Conservation (phyloP, 2,888 invertebrate species). For the Drosophila histrio region DNA sequence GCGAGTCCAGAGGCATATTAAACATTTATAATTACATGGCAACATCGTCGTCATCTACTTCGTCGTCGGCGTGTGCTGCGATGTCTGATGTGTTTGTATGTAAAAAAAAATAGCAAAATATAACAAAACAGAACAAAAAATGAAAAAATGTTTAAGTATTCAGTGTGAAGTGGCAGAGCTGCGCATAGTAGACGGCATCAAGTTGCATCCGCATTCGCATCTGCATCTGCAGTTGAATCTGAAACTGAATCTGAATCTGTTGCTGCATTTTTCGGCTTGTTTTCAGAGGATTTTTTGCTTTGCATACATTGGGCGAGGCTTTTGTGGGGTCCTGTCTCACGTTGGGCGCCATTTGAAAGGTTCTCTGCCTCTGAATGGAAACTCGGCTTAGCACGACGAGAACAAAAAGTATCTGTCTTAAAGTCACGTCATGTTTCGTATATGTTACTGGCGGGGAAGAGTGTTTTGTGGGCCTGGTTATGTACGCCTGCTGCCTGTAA, state of each 20-base stretch:
- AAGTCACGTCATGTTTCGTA: slow-evolving; percentile 65
- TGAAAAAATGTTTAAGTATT: slow-evolving; percentile 34
- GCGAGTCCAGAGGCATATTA: slow-evolving; percentile 59
- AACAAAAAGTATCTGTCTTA: slow-evolving; percentile 70
- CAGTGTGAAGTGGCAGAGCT: slow-evolving; percentile 36
- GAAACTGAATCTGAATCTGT: slow-evolving; percentile 30
- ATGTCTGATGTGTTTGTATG: slow-evolving; percentile 29
- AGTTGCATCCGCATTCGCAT: slow-evolving; percentile 24
- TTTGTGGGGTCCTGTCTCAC: slow-evolving; percentile 20
- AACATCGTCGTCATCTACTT: slow-evolving; percentile 21
- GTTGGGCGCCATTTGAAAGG: slow-evolving; percentile 58
- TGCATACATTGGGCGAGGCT: slow-evolving; percentile 62
- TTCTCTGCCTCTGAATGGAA: slow-evolving; percentile 37
- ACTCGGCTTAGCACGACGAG: slow-evolving; percentile 50
- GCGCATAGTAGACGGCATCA: slow-evolving; percentile 30
- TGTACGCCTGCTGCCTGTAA: slow-evolving; percentile 42
- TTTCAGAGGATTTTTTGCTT: slow-evolving; percentile 46
- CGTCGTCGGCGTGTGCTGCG: slow-evolving; percentile 19
- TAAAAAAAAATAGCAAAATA: neutral
- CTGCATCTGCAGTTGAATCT: slow-evolving; percentile 8
- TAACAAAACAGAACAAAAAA: neutral
- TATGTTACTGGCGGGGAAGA: neutral
- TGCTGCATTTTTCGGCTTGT: slow-evolving; percentile 52
- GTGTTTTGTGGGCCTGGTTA: neutral
- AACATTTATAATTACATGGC: slow-evolving; percentile 82